Base-by-base conservation (phyloP, 1,140 invertebrate genomes). In the Bombus cullumanus region DNA sequence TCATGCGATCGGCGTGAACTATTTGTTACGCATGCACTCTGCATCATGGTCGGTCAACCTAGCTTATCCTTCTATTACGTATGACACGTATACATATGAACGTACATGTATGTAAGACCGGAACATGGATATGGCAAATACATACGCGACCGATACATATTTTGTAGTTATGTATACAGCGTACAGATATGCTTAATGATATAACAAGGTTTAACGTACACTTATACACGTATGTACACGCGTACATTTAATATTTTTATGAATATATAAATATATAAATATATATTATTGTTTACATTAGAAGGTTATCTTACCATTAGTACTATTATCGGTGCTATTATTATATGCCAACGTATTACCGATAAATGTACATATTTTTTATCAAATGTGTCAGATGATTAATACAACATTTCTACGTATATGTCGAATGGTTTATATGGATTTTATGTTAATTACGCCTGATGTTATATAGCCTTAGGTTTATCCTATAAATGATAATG, bases 11-110 rank as follows among this genome's bases (percentile, higher is more conserved):
- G 73, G 64, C 66, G 72, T 47, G 71, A 77, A 83, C 80, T 83
- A 83, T 86, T 86, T 59, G 85, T 86, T 86, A 86, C 85, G 81
- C 81, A 78, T 84, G 81, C 74, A 83, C 81, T 78, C 66, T n/a
- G 81, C 75, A 86, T 78, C 85, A 77, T 77, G 85, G 68, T 64
- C 81, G 81, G 57, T 79, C 85, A 72, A 86, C 81, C 69, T 83
- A 81, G 84, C 79, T 81, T 74, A 81, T 81, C 78, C 78, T 85
- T 75, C 57, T 81, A 57, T 85, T 85, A 85, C 71, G 79, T 73
- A 43, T 34, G 3, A 25, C 47, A 47, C 77, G 25, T 41, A 66
- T 34, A 80, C 28, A 69, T 53, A 37, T 6, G 8, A 3, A 22
- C 4, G 34, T 25, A 18, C 5, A 5, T 18, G 6, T 6, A 41